Base-by-base conservation (phyloP, 2,888 invertebrate species). In the Germaria angustata region DNA sequence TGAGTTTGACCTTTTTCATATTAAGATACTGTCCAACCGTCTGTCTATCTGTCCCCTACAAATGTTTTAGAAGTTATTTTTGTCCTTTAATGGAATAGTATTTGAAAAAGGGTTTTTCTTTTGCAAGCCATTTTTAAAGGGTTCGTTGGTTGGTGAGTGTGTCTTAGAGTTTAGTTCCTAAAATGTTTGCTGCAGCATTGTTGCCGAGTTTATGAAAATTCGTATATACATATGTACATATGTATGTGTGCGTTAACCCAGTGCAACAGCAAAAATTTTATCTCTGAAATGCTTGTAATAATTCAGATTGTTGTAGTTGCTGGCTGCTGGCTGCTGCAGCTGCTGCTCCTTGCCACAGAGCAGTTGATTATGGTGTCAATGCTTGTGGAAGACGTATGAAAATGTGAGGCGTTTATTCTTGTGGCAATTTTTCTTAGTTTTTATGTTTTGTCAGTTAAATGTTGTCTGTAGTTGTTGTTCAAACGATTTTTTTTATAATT, bases 171-270 rank as follows among this genome's bases (percentile, higher is more conserved):
- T 17, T 24, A 7, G 17, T 34, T n/a, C 55, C 9, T 61, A 6
- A 39, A 66, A 53, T 63, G 22, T 49, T 68, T 55, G 32, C 57
- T 68, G 28, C 15, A 34, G 71, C 71, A 81, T 59, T 81, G 71
- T 76, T 81, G 75, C 80, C 69, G 71, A 76, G 69, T 80, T 80
- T 76, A 41, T 11, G 2, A 20, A 15, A 81, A 71, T 69, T 51
- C 32, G 11, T 69, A 28, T 59, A 20, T 73, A 51, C 51, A 76
- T n/a, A 51, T 34, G 69, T 65, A 34, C 44, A n/a, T n/a, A n/a
- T n/a, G n/a, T n/a, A n/a, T n/a, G n/a, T 46, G 41, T 15, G n/a
- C 49, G 57, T 41, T 51, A 63, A 39, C 28, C 9, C 63, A 28
- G 17, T 41, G 20, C 22, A 59, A 68, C 41, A 59, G 11, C 63